phyloP scores from a whole-genome alignment of 2,113 vertebrate species.

The Todiramphus chloris region DNA sequence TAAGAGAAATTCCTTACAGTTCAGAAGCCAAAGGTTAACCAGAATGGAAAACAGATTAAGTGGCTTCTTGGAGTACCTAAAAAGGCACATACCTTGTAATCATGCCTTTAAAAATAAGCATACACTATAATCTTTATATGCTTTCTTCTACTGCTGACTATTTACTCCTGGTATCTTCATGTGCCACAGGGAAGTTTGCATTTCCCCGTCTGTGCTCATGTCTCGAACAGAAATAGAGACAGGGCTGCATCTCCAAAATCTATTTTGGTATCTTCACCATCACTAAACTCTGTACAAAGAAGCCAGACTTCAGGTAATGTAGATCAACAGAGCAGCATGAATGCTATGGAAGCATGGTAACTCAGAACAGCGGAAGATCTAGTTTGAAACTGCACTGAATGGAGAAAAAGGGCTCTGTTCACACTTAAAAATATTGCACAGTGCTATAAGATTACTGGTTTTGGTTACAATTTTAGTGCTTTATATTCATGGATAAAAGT shows the following conservation, averaged over 20 bases:
- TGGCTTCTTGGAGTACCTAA: not conserved
- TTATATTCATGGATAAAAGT: not conserved
- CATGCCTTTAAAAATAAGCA: not conserved
- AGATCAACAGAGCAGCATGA: fast-evolving
- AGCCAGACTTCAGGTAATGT: not conserved
- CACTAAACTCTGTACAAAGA: not conserved
- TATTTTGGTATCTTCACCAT: not conserved
- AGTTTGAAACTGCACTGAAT: not conserved
- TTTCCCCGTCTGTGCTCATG: not conserved
- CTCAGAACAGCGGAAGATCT: not conserved
- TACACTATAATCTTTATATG: not conserved
- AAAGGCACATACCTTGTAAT: not conserved
- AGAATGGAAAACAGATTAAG: not conserved
- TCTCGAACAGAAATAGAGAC: not conserved
- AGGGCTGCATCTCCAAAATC: not conserved
- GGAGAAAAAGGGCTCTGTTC: not conserved
- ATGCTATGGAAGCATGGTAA: not conserved
- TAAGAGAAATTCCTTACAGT: not conserved
- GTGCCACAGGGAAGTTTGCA: not conserved
- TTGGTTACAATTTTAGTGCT: not conserved
- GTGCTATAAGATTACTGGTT: not conserved
- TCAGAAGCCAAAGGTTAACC: not conserved
- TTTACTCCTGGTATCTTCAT: not conserved
- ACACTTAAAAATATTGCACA: not conserved
- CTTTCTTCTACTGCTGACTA: not conserved